Conservation (phyloP, 2,797 vertebrate species). For the Phyllotis vaccarum region DNA sequence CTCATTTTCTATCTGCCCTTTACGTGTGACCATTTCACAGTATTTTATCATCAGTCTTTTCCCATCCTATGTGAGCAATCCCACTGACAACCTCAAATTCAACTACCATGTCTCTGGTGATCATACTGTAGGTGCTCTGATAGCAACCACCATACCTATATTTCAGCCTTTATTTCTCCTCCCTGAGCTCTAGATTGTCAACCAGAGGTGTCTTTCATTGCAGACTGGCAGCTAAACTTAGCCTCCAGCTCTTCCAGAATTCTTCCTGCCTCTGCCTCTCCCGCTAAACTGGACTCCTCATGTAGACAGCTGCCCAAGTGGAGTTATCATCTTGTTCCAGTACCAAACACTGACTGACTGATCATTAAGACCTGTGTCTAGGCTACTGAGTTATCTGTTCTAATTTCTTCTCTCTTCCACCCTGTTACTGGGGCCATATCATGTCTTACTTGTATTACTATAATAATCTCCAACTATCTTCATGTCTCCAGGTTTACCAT, state of each 20-base stretch:
- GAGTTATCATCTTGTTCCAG: not conserved
- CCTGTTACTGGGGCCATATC: not conserved
- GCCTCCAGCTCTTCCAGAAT: slow-evolving; percentile 40
- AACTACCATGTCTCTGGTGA: not conserved
- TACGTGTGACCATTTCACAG: slow-evolving; percentile 3
- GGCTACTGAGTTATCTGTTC: not conserved
- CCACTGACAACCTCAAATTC: not conserved
- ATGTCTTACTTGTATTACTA: slow-evolving; percentile 19
- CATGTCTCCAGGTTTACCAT: slow-evolving; percentile 21
- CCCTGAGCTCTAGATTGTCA: slow-evolving; percentile 3
- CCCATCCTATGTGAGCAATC: not conserved
- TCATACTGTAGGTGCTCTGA: not conserved
- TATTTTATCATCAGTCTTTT: not conserved
- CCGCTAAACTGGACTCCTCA: not conserved
- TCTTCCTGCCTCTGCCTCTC: not conserved
- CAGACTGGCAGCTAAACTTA: slow-evolving; percentile 39
- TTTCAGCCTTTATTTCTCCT: slow-evolving; percentile 34
- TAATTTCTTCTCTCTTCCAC: slow-evolving; percentile 21
- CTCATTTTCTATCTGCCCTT: not conserved
- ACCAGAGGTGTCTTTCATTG: not conserved
- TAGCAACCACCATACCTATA: not conserved
- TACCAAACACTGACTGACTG: not conserved
- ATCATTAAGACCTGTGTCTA: slow-evolving; percentile 29
- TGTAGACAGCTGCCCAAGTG: not conserved
- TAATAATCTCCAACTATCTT: slow-evolving; percentile 1